phyloP scores from a whole-genome alignment of 37 sponge, comb jelly and placozoan genomes.

The Axinella damicornis region DNA sequence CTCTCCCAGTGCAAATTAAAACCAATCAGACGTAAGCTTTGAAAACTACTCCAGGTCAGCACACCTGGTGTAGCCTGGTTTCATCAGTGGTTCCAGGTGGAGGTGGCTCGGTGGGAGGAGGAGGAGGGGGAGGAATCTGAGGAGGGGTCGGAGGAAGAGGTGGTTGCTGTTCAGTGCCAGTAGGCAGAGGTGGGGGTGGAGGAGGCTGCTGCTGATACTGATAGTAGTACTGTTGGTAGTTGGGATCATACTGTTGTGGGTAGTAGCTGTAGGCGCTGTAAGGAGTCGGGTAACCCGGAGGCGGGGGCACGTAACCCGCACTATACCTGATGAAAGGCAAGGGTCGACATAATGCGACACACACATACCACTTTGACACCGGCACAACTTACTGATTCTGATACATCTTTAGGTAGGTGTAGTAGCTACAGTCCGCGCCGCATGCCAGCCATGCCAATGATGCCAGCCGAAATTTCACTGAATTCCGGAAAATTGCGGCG shows the following conservation, averaged over 20 bases:
- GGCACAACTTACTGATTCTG: constrained; percentile 39
- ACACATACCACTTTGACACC: too few species aligned
- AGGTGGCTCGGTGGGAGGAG: background rate
- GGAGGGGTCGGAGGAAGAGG: background rate
- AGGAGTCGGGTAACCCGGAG: background rate
- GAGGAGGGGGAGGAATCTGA: constrained; percentile 16
- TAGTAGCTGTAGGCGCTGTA: constrained; percentile 16
- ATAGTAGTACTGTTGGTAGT: constrained; percentile 8
- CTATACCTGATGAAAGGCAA: background rate
- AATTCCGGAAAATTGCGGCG: too few species aligned
- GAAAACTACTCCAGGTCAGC: too few species aligned
- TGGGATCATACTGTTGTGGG: background rate
- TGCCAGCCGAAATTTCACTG: too few species aligned
- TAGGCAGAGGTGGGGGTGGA: background rate
- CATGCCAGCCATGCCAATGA: too few species aligned
- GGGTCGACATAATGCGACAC: background rate
- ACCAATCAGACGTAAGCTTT: too few species aligned
- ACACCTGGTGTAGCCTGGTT: too few species aligned
- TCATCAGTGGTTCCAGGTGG: constrained; percentile 2
- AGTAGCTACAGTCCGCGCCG: too few species aligned
- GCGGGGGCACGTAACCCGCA: background rate
- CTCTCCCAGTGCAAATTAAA: too few species aligned
- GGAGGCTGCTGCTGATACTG: constrained; percentile 1
- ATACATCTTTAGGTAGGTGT: constrained; percentile 21
- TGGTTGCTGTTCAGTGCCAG: background rate